A percentile compares a stretch with the other conserved stretches of the same genome.
Evolutionary conservation across 1,140 invertebrate genomes (phyloP).

Genomic region (Chironomus striatipennis): DNA sequence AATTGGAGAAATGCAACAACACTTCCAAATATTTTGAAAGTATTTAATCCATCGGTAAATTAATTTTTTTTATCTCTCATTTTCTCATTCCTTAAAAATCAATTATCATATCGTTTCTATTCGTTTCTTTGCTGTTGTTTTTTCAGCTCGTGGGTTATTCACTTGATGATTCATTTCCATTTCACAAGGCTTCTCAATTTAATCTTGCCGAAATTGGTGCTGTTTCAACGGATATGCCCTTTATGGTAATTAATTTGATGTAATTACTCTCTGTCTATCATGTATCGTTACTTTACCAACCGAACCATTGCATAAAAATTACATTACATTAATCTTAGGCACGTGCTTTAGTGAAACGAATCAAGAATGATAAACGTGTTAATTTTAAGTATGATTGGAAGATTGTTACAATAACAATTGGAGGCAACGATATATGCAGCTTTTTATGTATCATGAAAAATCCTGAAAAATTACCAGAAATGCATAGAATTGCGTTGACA

Average conservation of each 20-base stretch:
- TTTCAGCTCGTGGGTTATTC: constrained; percentile 44
- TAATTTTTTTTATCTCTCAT: background rate
- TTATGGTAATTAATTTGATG: constrained; percentile 42
- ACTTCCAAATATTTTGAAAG: constrained; percentile 45
- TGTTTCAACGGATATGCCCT: constrained; percentile 45
- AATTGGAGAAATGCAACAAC: constrained; percentile 46
- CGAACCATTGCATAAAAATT: too few relatives aligned
- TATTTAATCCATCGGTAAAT: constrained; percentile 45
- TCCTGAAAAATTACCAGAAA: constrained; percentile 46
- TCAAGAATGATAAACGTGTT: constrained; percentile 52
- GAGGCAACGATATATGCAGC: constrained; percentile 76
- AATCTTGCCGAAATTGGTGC: constrained; percentile 48
- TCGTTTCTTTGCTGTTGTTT: background rate
- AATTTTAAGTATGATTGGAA: constrained; percentile 67
- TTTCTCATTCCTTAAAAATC: background rate
- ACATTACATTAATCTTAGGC: background rate
- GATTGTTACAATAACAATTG: constrained; percentile 58
- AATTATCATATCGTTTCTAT: too few relatives aligned
- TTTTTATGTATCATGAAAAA: constrained; percentile 58
- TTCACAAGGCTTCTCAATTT: constrained; percentile 42
- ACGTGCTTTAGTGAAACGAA: constrained; percentile 51
- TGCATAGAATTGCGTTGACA: constrained; percentile 54
- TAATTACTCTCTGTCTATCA: background rate
- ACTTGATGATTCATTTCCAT: constrained; percentile 35
- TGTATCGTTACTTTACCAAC: too few relatives aligned